phyloP scores from a whole-genome alignment of 2,888 invertebrate genomes.

The Alviniconcha strummeri region DNA sequence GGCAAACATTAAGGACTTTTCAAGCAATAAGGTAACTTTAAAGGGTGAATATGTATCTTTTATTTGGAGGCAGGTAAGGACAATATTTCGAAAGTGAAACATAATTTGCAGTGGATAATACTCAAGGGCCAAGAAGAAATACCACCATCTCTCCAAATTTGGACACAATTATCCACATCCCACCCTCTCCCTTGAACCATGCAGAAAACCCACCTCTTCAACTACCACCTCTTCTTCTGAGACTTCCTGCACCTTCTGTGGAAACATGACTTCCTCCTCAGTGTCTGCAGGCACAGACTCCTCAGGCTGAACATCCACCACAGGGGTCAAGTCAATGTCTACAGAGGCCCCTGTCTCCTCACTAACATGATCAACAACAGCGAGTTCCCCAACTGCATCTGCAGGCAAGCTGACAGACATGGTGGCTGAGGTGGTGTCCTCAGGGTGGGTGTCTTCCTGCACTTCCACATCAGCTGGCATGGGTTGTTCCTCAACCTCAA shows the following conservation, averaged over 20 bases:
- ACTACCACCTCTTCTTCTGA: conserved; percentile 29
- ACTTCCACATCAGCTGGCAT: neutral
- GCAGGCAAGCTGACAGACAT: neutral
- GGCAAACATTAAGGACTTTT: too few relatives aligned
- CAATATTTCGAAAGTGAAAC: too few relatives aligned
- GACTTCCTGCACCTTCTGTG: conserved; percentile 6
- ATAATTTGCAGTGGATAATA: too few relatives aligned
- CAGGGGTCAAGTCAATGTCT: neutral
- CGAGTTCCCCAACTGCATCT: conserved; percentile 70
- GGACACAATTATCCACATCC: neutral
- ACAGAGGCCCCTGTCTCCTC: conserved; percentile 33
- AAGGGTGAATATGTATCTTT: too few relatives aligned
- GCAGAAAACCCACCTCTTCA: conserved; percentile 37
- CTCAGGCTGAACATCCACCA: neutral
- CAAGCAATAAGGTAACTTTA: too few relatives aligned
- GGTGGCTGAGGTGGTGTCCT: conserved; percentile 25
- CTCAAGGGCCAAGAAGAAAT: too few relatives aligned
- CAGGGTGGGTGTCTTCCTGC: neutral
- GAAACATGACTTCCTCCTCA: conserved; percentile 26
- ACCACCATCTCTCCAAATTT: too few relatives aligned
- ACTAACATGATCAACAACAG: conserved; percentile 39
- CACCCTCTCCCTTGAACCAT: neutral
- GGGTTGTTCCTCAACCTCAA: neutral
- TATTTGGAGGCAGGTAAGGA: too few relatives aligned
- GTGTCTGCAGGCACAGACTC: conserved; percentile 14